phyloP scores from a whole-genome alignment of 1,140 invertebrate genomes.

The Aphaenogaster ashmeadi region DNA sequence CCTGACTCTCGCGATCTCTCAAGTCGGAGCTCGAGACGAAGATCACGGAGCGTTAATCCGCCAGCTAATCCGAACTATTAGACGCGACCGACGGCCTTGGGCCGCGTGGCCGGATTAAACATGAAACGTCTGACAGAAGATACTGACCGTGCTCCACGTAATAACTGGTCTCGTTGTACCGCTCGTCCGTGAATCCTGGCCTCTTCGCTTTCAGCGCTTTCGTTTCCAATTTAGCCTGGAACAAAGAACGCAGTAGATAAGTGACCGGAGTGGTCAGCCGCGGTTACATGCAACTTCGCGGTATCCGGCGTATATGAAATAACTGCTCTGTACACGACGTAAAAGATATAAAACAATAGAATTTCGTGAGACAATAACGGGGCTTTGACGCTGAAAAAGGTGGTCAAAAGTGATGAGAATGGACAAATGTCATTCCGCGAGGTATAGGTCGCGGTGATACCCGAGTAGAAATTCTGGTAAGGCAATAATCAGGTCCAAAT shows the following conservation, averaged over 20 bases:
- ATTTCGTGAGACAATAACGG: slow-evolving; percentile 26
- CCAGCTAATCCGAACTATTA: slow-evolving; percentile 38
- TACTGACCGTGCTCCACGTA: slow-evolving; percentile 98
- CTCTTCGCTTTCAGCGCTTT: slow-evolving; percentile 97
- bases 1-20: neutral
- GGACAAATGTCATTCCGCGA: neutral
- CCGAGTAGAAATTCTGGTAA: too few species aligned
- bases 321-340: slow-evolving; percentile 22
- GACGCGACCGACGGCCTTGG: slow-evolving; percentile 1
- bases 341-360: slow-evolving; percentile 42
- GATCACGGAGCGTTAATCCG: slow-evolving; percentile 26
- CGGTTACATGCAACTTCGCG: slow-evolving; percentile 9
- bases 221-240: slow-evolving; percentile 97
- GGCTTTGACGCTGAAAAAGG: slow-evolving; percentile 29
- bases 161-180: slow-evolving; percentile 98
- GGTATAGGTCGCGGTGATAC: neutral
- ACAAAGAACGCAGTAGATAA: slow-evolving; percentile 85
- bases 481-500: too few species aligned
- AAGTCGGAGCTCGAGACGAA: neutral
- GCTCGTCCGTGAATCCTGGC: slow-evolving; percentile 96
- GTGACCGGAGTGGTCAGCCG: slow-evolving; percentile 56
- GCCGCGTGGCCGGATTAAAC: slow-evolving; percentile 28
- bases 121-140: slow-evolving; percentile 57
- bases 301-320: neutral
- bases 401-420: slow-evolving; percentile 21